Evolutionary conservation across 2,797 vertebrate genomes (phyloP).

Genomic region (Ispidina lecontei): DNA sequence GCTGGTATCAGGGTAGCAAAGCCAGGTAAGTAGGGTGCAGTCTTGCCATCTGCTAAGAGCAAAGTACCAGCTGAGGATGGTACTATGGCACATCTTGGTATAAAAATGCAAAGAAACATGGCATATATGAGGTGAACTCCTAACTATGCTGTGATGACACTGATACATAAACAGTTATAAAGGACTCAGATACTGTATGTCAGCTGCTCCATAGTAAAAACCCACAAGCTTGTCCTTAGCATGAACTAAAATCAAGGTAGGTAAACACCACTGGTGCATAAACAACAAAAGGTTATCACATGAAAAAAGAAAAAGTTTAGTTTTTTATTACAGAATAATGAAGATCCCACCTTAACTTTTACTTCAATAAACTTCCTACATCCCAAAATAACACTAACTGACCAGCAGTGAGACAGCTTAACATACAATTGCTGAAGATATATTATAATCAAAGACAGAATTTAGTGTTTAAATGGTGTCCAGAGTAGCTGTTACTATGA

Average conservation of each 20-base stretch:
- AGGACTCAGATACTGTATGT: neutral
- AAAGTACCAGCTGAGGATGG: neutral
- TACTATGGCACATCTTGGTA: neutral
- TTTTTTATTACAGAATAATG: neutral
- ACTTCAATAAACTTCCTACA: neutral
- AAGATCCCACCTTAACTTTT: neutral
- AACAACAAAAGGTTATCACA: neutral
- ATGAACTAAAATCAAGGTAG: neutral
- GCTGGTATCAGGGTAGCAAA: neutral
- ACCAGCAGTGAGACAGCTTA: neutral
- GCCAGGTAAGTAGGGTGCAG: neutral
- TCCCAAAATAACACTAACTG: neutral
- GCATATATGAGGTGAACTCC: neutral
- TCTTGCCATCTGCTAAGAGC: neutral
- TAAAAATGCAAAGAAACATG: neutral
- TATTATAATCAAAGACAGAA: neutral
- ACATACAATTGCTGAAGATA: neutral
- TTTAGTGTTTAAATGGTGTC: neutral
- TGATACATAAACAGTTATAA: neutral
- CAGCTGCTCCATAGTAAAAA: neutral
- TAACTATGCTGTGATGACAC: neutral
- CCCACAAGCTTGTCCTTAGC: neutral
- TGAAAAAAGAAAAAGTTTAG: neutral
- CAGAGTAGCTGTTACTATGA: neutral
- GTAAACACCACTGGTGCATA: neutral